phyloP scores from a whole-genome alignment of 2,113 vertebrate genomes.

The Limnothrissa miodon region DNA sequence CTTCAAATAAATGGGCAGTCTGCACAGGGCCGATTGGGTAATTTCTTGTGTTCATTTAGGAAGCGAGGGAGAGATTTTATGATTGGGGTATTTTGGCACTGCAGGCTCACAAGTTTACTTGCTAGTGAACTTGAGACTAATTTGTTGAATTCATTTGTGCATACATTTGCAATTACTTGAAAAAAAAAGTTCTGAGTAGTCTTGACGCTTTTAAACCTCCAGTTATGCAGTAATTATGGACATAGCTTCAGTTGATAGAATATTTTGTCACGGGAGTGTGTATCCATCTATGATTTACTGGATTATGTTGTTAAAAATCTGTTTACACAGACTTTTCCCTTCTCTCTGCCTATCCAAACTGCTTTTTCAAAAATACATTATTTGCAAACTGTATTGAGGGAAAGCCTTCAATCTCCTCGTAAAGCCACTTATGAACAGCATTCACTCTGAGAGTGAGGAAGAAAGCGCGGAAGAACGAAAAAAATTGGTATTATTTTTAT shows the following conservation, averaged over 20 bases:
- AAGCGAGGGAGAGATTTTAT: conserved; percentile 82
- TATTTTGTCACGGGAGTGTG: background rate
- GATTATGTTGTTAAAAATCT: background rate
- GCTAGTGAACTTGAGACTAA: background rate
- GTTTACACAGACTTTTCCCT: background rate
- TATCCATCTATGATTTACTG: background rate
- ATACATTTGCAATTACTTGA: background rate
- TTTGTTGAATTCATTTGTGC: background rate
- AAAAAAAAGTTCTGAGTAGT: background rate
- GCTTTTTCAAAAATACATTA: conserved; percentile 2
- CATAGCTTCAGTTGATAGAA: no score
- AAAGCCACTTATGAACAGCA: conserved; percentile 24
- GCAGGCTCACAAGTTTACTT: background rate
- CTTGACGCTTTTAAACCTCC: background rate
- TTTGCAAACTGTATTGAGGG: background rate
- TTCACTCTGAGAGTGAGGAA: conserved; percentile 13
- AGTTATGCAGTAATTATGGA: background rate
- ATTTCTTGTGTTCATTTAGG: conserved; percentile 84
- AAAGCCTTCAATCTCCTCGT: background rate
- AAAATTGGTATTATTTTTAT: background rate
- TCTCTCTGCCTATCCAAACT: conserved; percentile 8
- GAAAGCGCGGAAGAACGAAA: background rate
- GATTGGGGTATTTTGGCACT: conserved; percentile 16
- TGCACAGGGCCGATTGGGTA: conserved; percentile 76
- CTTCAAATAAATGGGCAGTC: conserved; percentile 80